These are phyloP conservation scores for Pyrgilauda ruficollis DNA, from an alignment of 2,113 vertebrate genomes.

Conservation along the genomic window DNA sequence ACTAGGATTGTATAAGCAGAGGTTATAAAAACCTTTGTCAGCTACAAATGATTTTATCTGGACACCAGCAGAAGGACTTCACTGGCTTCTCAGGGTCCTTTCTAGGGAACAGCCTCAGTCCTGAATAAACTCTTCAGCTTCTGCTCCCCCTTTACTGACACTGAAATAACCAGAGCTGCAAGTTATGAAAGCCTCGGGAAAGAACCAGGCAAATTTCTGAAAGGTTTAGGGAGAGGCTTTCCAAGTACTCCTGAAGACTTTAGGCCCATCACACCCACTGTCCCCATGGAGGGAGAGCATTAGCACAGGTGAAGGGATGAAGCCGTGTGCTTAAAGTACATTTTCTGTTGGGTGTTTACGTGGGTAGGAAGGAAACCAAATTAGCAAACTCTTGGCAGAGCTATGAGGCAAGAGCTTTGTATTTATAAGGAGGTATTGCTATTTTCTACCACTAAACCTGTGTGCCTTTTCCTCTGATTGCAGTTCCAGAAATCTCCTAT, in stretches of 20 bases:
- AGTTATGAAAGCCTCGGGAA: not conserved
- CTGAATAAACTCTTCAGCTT: not conserved
- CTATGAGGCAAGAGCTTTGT: not conserved
- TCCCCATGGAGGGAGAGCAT: not conserved
- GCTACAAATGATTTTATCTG: not conserved
- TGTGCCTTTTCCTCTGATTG: not conserved
- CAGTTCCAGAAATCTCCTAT: not conserved
- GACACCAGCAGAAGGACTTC: not conserved
- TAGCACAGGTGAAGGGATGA: not conserved
- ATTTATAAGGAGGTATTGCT: not conserved
- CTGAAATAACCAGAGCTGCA: not conserved
- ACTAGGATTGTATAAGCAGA: not conserved
- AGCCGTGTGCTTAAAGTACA: not conserved
- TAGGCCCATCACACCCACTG: not conserved
- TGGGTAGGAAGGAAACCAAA: constrained; percentile 4
- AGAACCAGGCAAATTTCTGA: not conserved
- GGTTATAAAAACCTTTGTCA: not conserved
- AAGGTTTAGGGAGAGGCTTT: not conserved
- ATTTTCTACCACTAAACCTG: not conserved
- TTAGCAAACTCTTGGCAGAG: not conserved
- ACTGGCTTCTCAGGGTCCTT: not conserved
- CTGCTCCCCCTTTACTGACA: not conserved
- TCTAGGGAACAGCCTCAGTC: not conserved
- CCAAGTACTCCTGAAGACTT: not conserved
- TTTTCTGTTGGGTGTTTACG: constrained; percentile 1